Evolutionary conservation across 2,888 invertebrate genomes (phyloP), one percentile per base, ranked within the genome.

Genomic region (Panopea generosa): DNA sequence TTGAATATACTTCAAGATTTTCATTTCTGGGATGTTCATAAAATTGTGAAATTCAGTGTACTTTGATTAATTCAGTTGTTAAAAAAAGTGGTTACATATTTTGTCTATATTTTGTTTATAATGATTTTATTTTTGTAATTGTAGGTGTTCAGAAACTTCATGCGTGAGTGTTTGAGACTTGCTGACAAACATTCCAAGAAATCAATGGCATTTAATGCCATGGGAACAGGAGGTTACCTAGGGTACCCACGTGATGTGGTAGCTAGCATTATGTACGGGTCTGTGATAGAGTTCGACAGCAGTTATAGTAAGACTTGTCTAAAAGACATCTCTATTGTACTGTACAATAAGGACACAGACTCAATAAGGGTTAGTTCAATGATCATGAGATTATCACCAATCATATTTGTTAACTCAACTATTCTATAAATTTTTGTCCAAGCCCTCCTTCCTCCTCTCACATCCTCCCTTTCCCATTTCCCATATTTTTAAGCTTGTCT

Each of bases 161-260:
- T 87, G 74, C 50, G 61, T 9, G 77, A 77, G 18, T 84, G 88
- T 63, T 47, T 90, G 57, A 50, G 75, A n/a, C 72, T 66, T 18
- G 88, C 87, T 20, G 77, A 83, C 65, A 55, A 66, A 16, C 68
- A 65, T 43, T 59, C 67, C 16, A 77, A 81, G 59, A 83, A 71
- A 27, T 83, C 86, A 3, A 80, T 91, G 16, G 83, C 88, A 27
- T 84, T 91, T 40, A 87, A 87, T 40, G 86, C 87, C 20, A 76
- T 91, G 57, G 90, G 90, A 6, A 88, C 90, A 7, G 89, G 89
- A 33, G 84, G 83, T 43, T 84, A 84, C 61, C 83, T 89, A 1
- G 66, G 80, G 2, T 90, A 85, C 74, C 89, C 90, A 0, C 68
- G 70, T 6, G 83, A 85, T 56, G 61, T 86, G 1, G 86, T 86